Conservation (phyloP, 2,113 vertebrate species). For the Gorilla gorilla region DNA sequence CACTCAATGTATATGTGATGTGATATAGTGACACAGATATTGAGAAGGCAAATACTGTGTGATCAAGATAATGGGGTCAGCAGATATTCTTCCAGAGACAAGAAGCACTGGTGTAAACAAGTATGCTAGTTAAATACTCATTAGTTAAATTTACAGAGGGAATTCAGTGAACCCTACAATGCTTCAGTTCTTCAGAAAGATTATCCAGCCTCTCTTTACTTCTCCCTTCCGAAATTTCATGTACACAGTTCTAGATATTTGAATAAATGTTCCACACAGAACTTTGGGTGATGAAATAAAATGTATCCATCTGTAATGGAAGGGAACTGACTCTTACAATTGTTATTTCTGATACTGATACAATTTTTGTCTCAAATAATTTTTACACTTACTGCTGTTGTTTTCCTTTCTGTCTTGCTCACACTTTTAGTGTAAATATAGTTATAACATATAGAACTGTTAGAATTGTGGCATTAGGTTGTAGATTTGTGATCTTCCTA, state of each 20-base stretch:
- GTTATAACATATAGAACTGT: not conserved
- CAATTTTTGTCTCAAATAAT: not conserved
- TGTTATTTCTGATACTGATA: not conserved
- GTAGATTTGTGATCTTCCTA: too few relatives aligned
- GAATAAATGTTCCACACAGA: not conserved
- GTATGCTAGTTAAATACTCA: not conserved
- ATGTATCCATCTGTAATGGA: not conserved
- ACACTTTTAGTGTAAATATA: not conserved
- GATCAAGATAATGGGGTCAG: not conserved
- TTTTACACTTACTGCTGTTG: not conserved
- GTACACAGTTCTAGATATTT: not conserved
- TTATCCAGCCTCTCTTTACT: not conserved
- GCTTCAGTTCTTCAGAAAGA: not conserved
- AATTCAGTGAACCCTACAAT: not conserved
- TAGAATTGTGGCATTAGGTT: too few relatives aligned
- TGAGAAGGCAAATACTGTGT: not conserved
- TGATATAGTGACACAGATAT: not conserved
- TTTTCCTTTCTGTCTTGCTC: not conserved
- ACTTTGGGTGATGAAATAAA: not conserved
- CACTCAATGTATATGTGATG: not conserved
- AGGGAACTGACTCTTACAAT: not conserved
- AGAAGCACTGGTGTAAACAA: not conserved
- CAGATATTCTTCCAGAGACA: not conserved
- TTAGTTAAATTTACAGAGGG: not conserved
- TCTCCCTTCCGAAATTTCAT: not conserved